phyloP scores from a whole-genome alignment of 2,888 invertebrate species.

The Rhorus exstirpatorius region DNA sequence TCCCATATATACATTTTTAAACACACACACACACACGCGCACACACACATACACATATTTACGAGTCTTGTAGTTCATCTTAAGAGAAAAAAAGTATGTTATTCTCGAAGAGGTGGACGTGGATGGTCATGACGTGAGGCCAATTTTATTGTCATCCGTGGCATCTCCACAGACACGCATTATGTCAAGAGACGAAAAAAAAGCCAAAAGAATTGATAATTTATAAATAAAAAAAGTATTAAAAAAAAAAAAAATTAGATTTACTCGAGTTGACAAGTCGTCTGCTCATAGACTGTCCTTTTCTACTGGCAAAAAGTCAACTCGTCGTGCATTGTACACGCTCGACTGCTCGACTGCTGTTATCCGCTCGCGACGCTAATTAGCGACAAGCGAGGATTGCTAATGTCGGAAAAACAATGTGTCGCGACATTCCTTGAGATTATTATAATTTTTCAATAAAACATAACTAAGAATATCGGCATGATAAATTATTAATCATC shows the following conservation, averaged over 20 bases:
- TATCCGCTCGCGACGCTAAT: constrained; percentile 11
- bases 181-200: background rate
- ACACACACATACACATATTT: background rate
- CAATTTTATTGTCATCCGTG: constrained; percentile 59
- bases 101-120: constrained; percentile 7
- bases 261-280: no score
- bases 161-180: constrained; percentile 22
- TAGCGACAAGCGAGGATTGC: constrained; percentile 8
- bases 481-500: no score
- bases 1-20: no score
- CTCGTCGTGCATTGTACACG: no score
- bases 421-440: background rate
- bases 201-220: background rate
- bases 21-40: background rate
- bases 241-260: background rate
- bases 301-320: constrained; percentile 7
- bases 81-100: no score
- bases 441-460: no score
- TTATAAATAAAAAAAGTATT: background rate
- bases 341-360: background rate
- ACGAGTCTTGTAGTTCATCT: no score
- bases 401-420: background rate
- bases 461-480: no score
- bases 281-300: constrained; percentile 15
- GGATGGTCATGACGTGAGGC: constrained; percentile 44